A percentile compares a stretch with the other conserved stretches of the same genome.
phyloP scores from a whole-genome alignment of 2,797 vertebrate genomes.

The Cynopterus sphinx region DNA sequence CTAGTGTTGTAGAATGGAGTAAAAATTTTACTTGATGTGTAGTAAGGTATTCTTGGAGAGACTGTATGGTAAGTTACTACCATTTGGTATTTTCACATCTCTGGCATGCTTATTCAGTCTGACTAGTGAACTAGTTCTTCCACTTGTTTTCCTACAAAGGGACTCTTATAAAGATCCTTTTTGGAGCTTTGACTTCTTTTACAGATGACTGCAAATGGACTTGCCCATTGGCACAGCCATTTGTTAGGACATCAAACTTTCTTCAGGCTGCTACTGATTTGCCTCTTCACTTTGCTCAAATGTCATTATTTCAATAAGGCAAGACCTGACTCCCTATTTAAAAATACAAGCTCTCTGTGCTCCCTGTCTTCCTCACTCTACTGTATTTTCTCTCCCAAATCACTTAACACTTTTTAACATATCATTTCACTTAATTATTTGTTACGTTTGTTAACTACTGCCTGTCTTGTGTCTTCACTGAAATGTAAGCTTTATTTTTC shows the following conservation, averaged over 20 bases:
- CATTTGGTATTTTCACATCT: not conserved
- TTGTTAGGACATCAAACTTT: not conserved
- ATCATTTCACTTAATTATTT: not conserved
- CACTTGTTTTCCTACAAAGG: too few species aligned
- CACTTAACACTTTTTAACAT: not conserved
- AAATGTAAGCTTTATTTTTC: not conserved
- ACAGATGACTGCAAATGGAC: not conserved
- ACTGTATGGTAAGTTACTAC: not conserved
- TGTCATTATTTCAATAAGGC: not conserved
- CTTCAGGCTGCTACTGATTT: not conserved
- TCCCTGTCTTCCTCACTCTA: not conserved
- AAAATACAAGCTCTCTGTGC: not conserved
- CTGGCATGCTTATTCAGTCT: not conserved
- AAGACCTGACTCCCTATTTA: not conserved
- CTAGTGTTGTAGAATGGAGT: not conserved
- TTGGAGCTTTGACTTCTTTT: not conserved
- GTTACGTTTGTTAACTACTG: not conserved
- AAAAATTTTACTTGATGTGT: not conserved
- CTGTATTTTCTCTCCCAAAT: not conserved
- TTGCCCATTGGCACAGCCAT: not conserved
- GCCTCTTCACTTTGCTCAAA: not conserved
- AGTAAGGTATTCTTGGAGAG: not conserved
- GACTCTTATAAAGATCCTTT: not conserved
- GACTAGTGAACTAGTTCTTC: not conserved
- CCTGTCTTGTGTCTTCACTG: not conserved